Percentiles rank a stretch among this genome's conserved stretches.
phyloP scores from a whole-genome alignment of 2,113 vertebrate species.

The Cricetomys ansorgei region DNA sequence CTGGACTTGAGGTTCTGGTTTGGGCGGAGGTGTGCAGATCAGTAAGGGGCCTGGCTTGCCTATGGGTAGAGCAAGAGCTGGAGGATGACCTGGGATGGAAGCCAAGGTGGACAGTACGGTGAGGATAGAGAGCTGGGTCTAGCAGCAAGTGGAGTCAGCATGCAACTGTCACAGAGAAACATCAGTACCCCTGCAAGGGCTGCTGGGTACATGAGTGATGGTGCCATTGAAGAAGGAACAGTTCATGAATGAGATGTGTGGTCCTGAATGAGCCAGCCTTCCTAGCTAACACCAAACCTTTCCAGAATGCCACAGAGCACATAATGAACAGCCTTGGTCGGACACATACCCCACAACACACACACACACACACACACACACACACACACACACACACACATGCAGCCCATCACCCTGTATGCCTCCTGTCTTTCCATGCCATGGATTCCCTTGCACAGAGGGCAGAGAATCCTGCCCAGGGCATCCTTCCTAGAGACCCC shows the following conservation, averaged over 20 bases:
- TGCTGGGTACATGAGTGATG: not conserved
- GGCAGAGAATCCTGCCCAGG: not conserved
- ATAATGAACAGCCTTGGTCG: not conserved
- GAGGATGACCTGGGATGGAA: not conserved
- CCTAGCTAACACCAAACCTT: not conserved
- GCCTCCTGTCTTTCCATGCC: not conserved
- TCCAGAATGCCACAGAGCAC: not conserved
- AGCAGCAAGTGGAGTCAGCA: not conserved
- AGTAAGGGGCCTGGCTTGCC: not conserved
- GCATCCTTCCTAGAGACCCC: not conserved
- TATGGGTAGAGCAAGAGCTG: not conserved
- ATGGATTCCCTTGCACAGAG: no score
- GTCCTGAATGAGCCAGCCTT: not conserved
- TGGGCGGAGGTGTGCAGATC: not conserved
- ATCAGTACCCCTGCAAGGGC: not conserved
- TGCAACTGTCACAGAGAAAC: not conserved
- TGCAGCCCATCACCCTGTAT: no score
- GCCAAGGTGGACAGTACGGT: fast-evolving
- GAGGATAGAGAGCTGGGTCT: not conserved
- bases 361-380: no score
- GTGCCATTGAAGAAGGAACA: not conserved
- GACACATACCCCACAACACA: no score
- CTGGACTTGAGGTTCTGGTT: no score
- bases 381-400: not conserved
- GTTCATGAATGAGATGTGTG: not conserved